A percentile compares a stretch with the other conserved stretches of the same genome.
phyloP scores from a whole-genome alignment of 2,113 vertebrate species.

The Poecile atricapillus region DNA sequence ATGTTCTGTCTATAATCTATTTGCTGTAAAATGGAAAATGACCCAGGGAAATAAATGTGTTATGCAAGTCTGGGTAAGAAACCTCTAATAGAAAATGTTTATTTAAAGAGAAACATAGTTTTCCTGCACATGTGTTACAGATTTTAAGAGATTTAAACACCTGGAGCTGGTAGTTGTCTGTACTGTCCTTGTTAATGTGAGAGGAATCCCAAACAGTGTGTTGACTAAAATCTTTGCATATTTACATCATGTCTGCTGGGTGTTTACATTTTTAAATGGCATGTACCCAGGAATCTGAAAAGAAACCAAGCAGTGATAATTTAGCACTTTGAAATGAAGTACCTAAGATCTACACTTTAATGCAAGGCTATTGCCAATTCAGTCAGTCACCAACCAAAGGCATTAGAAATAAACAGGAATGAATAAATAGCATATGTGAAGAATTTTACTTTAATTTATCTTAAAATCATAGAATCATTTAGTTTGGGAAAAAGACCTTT shows the following conservation, averaged over 20 bases:
- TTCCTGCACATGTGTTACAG: background rate
- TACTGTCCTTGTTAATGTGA: background rate
- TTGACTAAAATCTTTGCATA: background rate
- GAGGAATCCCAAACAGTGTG: background rate
- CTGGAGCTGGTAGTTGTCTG: background rate
- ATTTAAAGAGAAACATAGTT: background rate
- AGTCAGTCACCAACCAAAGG: background rate
- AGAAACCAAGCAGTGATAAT: background rate
- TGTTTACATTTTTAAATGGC: constrained; percentile 35
- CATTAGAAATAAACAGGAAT: background rate
- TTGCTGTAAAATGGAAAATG: constrained; percentile 63
- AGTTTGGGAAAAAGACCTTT: background rate
- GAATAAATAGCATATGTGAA: background rate
- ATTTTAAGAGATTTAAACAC: background rate
- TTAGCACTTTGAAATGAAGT: background rate
- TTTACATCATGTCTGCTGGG: background rate
- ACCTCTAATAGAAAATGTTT: background rate
- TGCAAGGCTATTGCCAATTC: background rate
- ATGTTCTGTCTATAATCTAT: constrained; percentile 29
- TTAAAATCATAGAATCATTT: background rate
- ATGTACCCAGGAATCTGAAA: constrained; percentile 1
- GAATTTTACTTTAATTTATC: background rate
- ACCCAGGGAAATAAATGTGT: constrained; percentile 51
- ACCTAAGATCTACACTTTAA: background rate
- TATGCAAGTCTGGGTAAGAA: constrained; percentile 31